Evolutionary conservation across 2,797 vertebrate genomes (phyloP), one percentile per base, ranked within the genome.

Genomic region (Acropternis orthonyx): DNA sequence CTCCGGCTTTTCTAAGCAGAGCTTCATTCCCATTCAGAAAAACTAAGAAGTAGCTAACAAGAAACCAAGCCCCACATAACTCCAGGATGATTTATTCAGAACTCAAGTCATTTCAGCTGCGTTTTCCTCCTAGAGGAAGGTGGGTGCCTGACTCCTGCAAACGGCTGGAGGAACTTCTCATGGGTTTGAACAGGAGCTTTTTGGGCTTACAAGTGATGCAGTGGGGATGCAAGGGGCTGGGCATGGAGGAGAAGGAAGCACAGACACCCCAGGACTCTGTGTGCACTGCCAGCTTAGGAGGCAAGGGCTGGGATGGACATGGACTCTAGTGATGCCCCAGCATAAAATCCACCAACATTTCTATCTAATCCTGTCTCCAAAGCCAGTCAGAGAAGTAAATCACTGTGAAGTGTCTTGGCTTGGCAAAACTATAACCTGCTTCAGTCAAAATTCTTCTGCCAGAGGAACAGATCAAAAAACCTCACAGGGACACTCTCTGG

Each of bases 361-460:
- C 58, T n/a, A 54, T n/a, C 23, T 41, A 44, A 71, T 44, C 24
- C 69, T 46, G 13, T 44, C 86, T 83, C 39, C 62, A 72, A 78
- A 62, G 54, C 52, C 46, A 90, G 46, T 3, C 3, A 7, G 69
- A 36, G 67, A 81, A 65, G 37, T 49, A 62, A 69, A 80, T 63
- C 28, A n/a, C 20, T 56, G 18, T 26, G 26, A 79, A 89, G 24
- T 34, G 39, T 80, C 81, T 67, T 34, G 56, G 58, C 58, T 63
- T 65, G 36, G 19, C 87, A 34, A 63, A 86, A 43, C 14, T 23
- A 65, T 11, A 75, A 49, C 14, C 21, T 78, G 49, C 49, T 91
- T 61, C 78, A 58, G 43, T 32, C 49, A 68, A 72, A 95, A 90
- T 20, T 65, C 54, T 75, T 78, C 85, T 73, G 41, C 55, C 51